Evolutionary conservation across 2,113 vertebrate species (phyloP), one percentile per base, ranked within the genome.

Genomic region (Cochlearius cochlearius): DNA sequence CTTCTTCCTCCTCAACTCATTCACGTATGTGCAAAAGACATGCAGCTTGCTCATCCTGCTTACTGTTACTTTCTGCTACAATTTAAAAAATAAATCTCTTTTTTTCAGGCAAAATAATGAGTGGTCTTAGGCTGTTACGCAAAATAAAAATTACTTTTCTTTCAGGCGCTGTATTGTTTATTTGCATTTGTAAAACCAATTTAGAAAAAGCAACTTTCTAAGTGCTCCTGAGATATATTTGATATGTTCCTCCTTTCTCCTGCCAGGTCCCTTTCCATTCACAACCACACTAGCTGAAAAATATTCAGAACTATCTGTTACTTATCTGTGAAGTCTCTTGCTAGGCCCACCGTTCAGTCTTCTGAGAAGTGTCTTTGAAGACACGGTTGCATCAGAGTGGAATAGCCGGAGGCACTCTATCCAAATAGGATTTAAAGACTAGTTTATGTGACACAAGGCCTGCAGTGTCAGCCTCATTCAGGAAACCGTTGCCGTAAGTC

Each of bases 101-200:
- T 55, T 64, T 80, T 60, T n/a, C 17, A 55, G 26, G 56, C 47
- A 74, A 89, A 91, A 91, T 20, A 74, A 78, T 23, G 7, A 89
- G 50, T 3, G 0, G 8, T 30, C 52, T 87, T 47, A 77, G 18
- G n/a, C 16, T 72, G 38, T 36, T 94, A 81, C 2, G 22, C 26
- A 75, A 92, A 91, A 78, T 41, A 87, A 69, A 52, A 92, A 84
- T 30, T 2, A 39, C 30, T 71, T 81, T 81, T 63, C 76, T 74
- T 89, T 89, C 60, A 89, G 72, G 67, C 49, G 74, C 16, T 47
- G 15, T 52, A 21, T 59, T n/a, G 21, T 69, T 96, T 91, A 85
- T 85, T 95, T 96, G 50, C n/a, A 85, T 85, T 72, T 60, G 25
- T 64, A 94, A 96, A 96, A 63, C 12, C 11, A 52, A 56, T 82